Conservation (phyloP, 2,113 vertebrate genomes). For the Ceyx cyanopectus region DNA sequence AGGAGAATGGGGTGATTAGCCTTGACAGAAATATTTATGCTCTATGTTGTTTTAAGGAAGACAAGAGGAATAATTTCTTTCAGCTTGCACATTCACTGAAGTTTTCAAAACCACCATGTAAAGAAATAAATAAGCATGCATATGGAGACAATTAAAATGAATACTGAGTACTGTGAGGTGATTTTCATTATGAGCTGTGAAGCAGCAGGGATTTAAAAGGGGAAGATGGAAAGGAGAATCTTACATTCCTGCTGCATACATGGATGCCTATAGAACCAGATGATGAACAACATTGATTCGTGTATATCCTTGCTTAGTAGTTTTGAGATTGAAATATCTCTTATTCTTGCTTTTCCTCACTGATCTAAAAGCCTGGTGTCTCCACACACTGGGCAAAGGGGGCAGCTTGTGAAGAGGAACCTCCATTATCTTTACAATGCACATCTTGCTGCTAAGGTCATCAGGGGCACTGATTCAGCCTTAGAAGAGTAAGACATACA, state of each 20-base stretch:
- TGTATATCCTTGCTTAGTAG: neutral
- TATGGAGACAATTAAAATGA: neutral
- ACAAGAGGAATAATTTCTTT: neutral
- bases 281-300: neutral
- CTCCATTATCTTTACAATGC: neutral
- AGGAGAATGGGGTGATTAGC: no score
- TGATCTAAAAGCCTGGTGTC: neutral
- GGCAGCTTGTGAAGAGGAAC: neutral
- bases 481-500: neutral
- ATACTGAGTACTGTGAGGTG: neutral
- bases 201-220: neutral
- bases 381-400: neutral
- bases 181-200: neutral
- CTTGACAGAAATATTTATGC: neutral
- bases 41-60: neutral
- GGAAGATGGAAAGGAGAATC: neutral
- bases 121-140: neutral
- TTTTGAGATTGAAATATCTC: neutral
- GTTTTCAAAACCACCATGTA: neutral
- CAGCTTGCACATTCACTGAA: neutral
- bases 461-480: neutral
- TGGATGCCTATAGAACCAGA: neutral
- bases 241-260: accelerated
- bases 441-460: neutral
- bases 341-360: neutral